Conservation (phyloP, 1,140 invertebrate species). For the Tetramorium parvispinum region DNA sequence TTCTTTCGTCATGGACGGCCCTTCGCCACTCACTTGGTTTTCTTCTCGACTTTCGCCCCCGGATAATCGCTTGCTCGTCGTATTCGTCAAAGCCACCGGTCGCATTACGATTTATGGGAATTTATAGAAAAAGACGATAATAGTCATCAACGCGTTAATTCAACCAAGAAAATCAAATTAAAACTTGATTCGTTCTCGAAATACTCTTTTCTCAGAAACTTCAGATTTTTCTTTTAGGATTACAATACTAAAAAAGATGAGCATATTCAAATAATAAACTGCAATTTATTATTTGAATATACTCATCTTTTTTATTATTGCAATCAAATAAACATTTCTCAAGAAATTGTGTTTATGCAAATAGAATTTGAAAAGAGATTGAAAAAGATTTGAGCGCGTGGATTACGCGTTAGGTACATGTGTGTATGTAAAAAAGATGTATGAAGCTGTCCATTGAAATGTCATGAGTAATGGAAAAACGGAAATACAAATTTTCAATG, state of each 20-base stretch:
- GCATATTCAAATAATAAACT: neutral
- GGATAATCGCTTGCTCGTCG: slow-evolving; percentile 43
- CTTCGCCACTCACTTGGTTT: slow-evolving; percentile 21
- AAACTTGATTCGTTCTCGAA: neutral
- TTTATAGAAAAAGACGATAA: neutral
- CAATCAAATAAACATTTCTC: neutral
- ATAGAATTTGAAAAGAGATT: neutral
- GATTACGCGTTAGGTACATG: too few species aligned
- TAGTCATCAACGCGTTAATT: slow-evolving; percentile 1
- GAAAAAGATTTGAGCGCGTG: neutral
- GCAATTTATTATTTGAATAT: neutral
- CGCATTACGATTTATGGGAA: slow-evolving; percentile 39
- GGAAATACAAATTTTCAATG: slow-evolving; percentile 10
- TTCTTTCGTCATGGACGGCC: slow-evolving; percentile 29
- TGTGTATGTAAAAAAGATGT: neutral
- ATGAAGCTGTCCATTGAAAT: neutral
- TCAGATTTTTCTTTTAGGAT: neutral
- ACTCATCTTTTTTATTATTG: neutral
- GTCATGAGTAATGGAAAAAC: neutral
- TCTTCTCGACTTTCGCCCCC: neutral
- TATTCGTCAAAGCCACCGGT: slow-evolving; percentile 15
- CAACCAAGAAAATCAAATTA: neutral
- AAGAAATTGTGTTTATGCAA: neutral
- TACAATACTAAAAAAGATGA: neutral
- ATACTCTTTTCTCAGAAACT: neutral